Percentiles rank a stretch among this genome's conserved stretches.
These are phyloP conservation scores for Sula dactylatra DNA, from an alignment of 2,113 vertebrate genomes.

Conservation along the genomic window DNA sequence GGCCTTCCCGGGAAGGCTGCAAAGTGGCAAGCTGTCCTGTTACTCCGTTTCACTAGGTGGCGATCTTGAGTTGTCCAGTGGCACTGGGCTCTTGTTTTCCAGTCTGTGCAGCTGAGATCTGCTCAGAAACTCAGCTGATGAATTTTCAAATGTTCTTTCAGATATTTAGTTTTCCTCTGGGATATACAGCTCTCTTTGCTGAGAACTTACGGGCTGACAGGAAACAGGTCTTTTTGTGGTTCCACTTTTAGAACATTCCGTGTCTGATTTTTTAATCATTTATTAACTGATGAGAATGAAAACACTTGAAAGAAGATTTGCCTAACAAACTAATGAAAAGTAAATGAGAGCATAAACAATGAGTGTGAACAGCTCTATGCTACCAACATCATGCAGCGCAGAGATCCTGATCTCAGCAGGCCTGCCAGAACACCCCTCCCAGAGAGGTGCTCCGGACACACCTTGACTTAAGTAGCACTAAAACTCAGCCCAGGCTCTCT, in stretches of 20 bases:
- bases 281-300: neutral
- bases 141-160: conserved; percentile 6
- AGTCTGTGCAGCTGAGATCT: neutral
- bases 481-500: neutral
- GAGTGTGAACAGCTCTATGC: neutral
- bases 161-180: conserved; percentile 21
- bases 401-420: neutral
- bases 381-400: rapidly evolving
- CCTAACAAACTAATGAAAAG: neutral
- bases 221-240: neutral
- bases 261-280: neutral
- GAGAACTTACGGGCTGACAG: conserved; percentile 2
- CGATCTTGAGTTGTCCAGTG: neutral
- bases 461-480: neutral
- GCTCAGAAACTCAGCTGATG: neutral
- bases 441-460: neutral
- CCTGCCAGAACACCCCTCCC: neutral
- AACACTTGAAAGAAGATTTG: neutral
- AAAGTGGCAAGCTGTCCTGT: neutral
- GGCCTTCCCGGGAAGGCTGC: neutral
- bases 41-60: conserved; percentile 26
- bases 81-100: neutral
- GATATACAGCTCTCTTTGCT: neutral
- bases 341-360: neutral
- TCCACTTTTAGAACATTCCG: neutral